Evolutionary conservation across 1,140 invertebrate genomes (phyloP).

Genomic region (Dendrolimus kikuchii): DNA sequence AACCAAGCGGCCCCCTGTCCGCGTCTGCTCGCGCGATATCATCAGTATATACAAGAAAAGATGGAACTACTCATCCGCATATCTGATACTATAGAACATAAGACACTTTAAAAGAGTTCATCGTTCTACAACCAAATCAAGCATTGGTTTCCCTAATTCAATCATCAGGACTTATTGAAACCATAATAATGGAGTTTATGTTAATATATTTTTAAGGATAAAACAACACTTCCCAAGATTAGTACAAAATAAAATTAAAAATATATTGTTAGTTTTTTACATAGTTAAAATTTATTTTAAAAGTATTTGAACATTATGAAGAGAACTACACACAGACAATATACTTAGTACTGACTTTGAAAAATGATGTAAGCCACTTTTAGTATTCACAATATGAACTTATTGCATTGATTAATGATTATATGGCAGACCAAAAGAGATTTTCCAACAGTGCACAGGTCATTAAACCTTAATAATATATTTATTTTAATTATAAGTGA

Average conservation of each 20-base stretch:
- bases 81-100: no score
- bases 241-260: conserved; percentile 73
- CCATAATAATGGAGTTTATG: conserved; percentile 71
- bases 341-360: conserved; percentile 68
- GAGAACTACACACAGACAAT: conserved; percentile 72
- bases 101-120: no score
- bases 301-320: conserved; percentile 69
- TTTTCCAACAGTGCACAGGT: conserved; percentile 71
- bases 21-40: no score
- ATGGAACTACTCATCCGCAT: no score
- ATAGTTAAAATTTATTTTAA: conserved; percentile 72
- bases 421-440: conserved; percentile 72
- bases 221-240: conserved; percentile 74
- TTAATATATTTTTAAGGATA: conserved; percentile 74
- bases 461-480: conserved; percentile 48
- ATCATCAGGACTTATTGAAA: conserved; percentile 50
- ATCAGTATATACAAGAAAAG: no score
- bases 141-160: not conserved
- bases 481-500: conserved; percentile 55
- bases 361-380: conserved; percentile 67
- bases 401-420: conserved; percentile 66
- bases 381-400: conserved; percentile 68
- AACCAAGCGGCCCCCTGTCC: no score
- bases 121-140: not conserved
- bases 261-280: conserved; percentile 73